Percentiles rank a stretch among this genome's conserved stretches.
Evolutionary conservation across 2,113 vertebrate genomes (phyloP).

Genomic region (Dicaeum eximium): DNA sequence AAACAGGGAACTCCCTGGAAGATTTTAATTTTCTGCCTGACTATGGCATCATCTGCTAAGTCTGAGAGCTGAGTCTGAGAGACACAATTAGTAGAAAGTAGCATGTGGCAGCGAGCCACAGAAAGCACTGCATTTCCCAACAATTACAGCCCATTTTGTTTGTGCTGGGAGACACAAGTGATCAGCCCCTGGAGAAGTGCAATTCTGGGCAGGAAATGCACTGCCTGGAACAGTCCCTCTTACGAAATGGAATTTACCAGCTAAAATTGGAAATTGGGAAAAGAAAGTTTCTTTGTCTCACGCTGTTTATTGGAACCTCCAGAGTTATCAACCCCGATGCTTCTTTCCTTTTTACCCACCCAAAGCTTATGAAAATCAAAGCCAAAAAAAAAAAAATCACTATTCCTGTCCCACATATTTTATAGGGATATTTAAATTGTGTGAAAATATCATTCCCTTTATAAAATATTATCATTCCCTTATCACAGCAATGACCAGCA

Average conservation of each 20-base stretch:
- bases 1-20: constrained; percentile 5
- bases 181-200: not conserved
- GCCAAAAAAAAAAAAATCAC: not conserved
- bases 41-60: not conserved
- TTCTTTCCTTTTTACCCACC: not conserved
- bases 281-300: not conserved
- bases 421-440: not conserved
- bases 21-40: not conserved
- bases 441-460: not conserved
- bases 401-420: not conserved
- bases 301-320: not conserved
- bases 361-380: not conserved
- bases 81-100: not conserved
- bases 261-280: not conserved
- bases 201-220: not conserved
- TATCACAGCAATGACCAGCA: not conserved
- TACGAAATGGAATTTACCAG: not conserved
- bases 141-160: constrained; percentile 1
- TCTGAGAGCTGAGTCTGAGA: not conserved
- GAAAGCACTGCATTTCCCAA: not conserved
- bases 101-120: constrained; percentile 22
- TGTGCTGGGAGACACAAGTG: constrained; percentile 1
- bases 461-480: not conserved
- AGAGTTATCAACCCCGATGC: accelerated
- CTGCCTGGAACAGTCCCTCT: not conserved